These are phyloP conservation scores for Pachycephus smyrnensis DNA, from an alignment of 2,888 invertebrate genomes.

Conservation along the genomic window DNA sequence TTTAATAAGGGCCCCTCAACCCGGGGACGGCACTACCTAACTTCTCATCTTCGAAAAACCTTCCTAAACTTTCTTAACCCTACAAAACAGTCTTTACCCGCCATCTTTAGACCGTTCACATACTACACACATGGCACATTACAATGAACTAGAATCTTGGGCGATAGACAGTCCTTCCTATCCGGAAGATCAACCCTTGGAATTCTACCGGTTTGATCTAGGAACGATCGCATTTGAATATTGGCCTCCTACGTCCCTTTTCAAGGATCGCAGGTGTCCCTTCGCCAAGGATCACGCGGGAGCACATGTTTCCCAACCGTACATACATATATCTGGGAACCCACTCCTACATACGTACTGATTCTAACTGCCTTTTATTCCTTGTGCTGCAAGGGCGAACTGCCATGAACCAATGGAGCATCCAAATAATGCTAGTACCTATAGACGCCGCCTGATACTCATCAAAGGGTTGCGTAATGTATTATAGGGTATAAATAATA, in stretches of 20 bases:
- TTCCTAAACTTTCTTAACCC: background rate
- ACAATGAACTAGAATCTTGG: background rate
- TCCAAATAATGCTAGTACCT: background rate
- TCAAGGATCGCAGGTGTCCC: slow-evolving; percentile 47
- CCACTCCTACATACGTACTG: slow-evolving; percentile 13
- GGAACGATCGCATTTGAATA: slow-evolving; percentile 56
- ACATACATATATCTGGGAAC: slow-evolving; percentile 41
- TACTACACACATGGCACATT: background rate
- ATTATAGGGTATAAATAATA: slow-evolving; percentile 40
- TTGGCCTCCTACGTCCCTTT: slow-evolving; percentile 54
- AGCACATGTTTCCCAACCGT: slow-evolving; percentile 20
- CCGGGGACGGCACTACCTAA: background rate
- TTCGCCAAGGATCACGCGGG: background rate
- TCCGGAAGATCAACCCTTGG: background rate
- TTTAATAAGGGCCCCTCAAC: background rate
- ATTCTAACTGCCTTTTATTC: slow-evolving; percentile 21
- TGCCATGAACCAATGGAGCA: background rate
- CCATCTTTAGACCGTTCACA: background rate
- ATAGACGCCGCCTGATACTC: slow-evolving; percentile 18
- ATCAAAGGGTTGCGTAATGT: slow-evolving; percentile 38
- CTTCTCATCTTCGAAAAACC: background rate
- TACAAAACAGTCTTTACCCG: background rate
- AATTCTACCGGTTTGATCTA: background rate
- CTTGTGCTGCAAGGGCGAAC: background rate
- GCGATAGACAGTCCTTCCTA: background rate